Conservation (phyloP, 1,140 invertebrate genomes). For the Papilio dardanus region DNA sequence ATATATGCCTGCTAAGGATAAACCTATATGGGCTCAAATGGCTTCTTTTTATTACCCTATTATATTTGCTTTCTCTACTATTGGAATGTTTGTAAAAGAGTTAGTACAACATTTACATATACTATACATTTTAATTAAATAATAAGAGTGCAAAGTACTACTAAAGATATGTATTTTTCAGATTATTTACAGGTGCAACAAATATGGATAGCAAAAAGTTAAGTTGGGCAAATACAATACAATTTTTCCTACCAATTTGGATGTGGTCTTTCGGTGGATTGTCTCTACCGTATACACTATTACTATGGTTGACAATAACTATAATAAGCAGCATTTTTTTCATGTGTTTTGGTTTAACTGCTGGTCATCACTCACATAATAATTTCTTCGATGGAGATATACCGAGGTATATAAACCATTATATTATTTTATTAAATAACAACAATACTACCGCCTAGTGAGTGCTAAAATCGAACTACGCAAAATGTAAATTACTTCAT, state of each 20-base stretch:
- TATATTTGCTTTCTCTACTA: slow-evolving; percentile 50
- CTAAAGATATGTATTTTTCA: slow-evolving; percentile 41
- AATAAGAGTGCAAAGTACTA: neutral
- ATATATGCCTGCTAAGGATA: slow-evolving; percentile 60
- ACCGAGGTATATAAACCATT: slow-evolving; percentile 77
- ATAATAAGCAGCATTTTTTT: slow-evolving; percentile 85
- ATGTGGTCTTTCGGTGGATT: slow-evolving; percentile 63
- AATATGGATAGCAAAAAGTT: slow-evolving; percentile 54
- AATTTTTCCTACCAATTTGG: slow-evolving; percentile 60
- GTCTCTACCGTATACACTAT: slow-evolving; percentile 59
- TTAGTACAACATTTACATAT: slow-evolving; percentile 49
- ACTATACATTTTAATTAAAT: neutral
- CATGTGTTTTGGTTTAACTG: slow-evolving; percentile 86
- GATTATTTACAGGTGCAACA: slow-evolving; percentile 40
- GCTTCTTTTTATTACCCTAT: slow-evolving; percentile 68
- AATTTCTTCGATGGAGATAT: slow-evolving; percentile 93
- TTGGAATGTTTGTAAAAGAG: slow-evolving; percentile 57
- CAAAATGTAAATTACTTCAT: no score
- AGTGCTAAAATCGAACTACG: no score
- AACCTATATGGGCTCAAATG: slow-evolving; percentile 68
- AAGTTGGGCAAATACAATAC: slow-evolving; percentile 51
- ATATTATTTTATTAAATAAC: no score
- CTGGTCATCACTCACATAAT: slow-evolving; percentile 91
- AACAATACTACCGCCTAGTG: no score
- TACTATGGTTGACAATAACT: slow-evolving; percentile 84